Evolutionary conservation across 2,888 invertebrate genomes (phyloP), one percentile per base, ranked within the genome.

Genomic region (Leptura quadrifasciata): DNA sequence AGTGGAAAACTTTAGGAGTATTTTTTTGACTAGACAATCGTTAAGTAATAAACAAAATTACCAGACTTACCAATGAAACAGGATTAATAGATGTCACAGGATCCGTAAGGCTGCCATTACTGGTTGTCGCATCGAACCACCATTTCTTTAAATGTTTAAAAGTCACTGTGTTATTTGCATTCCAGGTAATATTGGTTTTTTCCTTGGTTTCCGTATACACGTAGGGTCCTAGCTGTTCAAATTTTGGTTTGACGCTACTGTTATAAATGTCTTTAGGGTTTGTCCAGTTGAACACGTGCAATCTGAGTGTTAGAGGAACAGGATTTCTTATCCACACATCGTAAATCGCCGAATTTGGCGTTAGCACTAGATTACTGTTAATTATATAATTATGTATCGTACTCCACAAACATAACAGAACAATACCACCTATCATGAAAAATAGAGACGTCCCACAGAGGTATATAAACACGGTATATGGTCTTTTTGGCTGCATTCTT

Each of bases 241-340:
- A 88, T 60, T 88, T 90, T 0, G 93, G 93, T 80, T 93, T 93
- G 1, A 87, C 65, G 10, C 65, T 75, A 72, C 90, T 90, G 20
- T 92, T 91, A 2, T 91, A 91, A 47, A 93, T 91, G 67, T 92
- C 91, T 15, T 93, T 91, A 0, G 95, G 92, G 88, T 95, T 95
- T 4, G 95, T 95, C 95, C 95, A 95, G 88, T 95, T 95, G 88
- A 93, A 95, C 80, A 95, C 90, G 85, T 93, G 94, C 75, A 95
- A 90, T 82, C 95, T 93, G 81, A 95, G 89, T 84, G 89, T 91
- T 17, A 95, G 88, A 0, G 93, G 92, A 39, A 94, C 88, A 0
- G 92, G 91, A 0, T 94, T 93, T 58, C 91, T 92, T 84, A 92
- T 91, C 97, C 97, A 97, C 64, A 94, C 88, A 1, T 92, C 90